Percentiles rank a stretch among this genome's conserved stretches.
Conservation (phyloP, 2,888 invertebrate genomes). For the Villa cingulata region DNA sequence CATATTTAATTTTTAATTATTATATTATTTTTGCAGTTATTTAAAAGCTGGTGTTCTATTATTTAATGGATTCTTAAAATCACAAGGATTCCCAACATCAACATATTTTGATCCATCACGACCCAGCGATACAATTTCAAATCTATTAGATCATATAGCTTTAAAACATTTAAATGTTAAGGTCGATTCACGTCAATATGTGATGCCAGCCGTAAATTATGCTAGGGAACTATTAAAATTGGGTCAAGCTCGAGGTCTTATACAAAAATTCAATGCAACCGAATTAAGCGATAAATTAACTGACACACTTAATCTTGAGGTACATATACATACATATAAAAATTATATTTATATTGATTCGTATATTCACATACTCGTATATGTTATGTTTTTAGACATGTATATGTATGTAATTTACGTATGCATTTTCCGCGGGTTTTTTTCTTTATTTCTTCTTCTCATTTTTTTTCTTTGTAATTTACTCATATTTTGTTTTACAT, state of each 20-base stretch:
- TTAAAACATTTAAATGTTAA: conserved; percentile 57
- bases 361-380: no score
- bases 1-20: no score
- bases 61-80: conserved; percentile 59
- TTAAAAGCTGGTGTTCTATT: conserved; percentile 53
- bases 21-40: conserved; percentile 41
- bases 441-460: neutral
- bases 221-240: conserved; percentile 55
- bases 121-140: conserved; percentile 57
- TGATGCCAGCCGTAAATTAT: conserved; percentile 61
- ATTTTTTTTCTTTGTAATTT: no score
- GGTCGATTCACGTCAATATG: conserved; percentile 57
- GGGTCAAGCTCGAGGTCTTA: conserved; percentile 53
- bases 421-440: neutral
- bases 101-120: conserved; percentile 53
- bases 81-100: conserved; percentile 59
- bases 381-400: no score
- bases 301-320: conserved; percentile 65
- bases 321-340: conserved; percentile 16
- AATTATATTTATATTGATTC: no score
- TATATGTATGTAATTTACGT: neutral
- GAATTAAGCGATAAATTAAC: conserved; percentile 62
- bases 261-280: conserved; percentile 52
- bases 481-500: no score
- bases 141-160: conserved; percentile 51